A percentile compares a stretch with the other conserved stretches of the same genome.
Conservation (phyloP, 2,888 invertebrate species). For the Caenorhabditis afra region DNA sequence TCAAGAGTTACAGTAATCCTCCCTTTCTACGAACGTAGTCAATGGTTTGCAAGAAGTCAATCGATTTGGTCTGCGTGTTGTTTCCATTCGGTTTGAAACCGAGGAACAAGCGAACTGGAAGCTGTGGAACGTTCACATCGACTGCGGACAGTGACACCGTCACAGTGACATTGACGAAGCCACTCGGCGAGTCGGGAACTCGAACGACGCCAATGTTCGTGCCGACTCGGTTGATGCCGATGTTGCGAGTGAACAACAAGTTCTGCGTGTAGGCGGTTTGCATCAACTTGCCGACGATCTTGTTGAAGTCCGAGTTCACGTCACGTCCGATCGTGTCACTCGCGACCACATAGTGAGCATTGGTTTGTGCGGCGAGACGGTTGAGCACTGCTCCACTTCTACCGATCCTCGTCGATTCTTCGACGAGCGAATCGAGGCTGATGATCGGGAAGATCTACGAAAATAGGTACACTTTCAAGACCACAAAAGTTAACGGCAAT, state of each 20-base stretch:
- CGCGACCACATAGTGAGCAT: slow-evolving; percentile 50
- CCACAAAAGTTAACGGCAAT: too few relatives aligned
- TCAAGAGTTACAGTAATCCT: neutral
- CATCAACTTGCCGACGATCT: slow-evolving; percentile 24
- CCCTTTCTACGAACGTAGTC: neutral
- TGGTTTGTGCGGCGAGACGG: slow-evolving; percentile 37
- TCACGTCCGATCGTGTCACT: slow-evolving; percentile 24
- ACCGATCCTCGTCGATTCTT: neutral
- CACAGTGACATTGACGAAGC: slow-evolving; percentile 11
- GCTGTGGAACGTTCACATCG: neutral
- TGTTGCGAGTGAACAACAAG: slow-evolving; percentile 32
- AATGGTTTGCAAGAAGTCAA: slow-evolving; percentile 13
- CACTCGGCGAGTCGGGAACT: slow-evolving; percentile 5
- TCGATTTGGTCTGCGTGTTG: neutral
- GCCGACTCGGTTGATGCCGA: neutral
- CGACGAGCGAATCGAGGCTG: neutral
- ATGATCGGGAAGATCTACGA: slow-evolving; percentile 4
- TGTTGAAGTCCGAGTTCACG: slow-evolving; percentile 28
- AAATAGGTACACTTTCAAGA: neutral
- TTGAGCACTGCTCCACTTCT: slow-evolving; percentile 33
- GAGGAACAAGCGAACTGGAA: neutral
- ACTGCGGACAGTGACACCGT: slow-evolving; percentile 30
- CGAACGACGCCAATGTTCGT: slow-evolving; percentile 10
- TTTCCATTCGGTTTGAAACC: too few relatives aligned
- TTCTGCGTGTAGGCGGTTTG: slow-evolving; percentile 24